phyloP scores from a whole-genome alignment of 1,140 invertebrate species.

The Pseudobourletiella spinata region DNA sequence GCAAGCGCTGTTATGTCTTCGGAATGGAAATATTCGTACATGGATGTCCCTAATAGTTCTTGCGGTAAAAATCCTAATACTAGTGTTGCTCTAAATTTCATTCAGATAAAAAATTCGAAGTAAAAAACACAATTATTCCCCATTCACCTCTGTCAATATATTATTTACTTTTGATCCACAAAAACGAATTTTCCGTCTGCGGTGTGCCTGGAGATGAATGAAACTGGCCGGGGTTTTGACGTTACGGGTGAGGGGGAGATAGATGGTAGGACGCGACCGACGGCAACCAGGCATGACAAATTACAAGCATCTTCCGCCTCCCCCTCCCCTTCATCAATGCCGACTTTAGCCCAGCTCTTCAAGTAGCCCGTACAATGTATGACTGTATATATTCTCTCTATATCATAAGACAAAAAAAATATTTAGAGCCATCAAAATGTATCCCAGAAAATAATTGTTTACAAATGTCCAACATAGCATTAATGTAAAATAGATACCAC shows the following conservation, averaged over 20 bases:
- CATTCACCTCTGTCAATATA: too few species aligned
- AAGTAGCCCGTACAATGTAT: constrained; percentile 85
- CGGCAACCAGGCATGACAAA: constrained; percentile 74
- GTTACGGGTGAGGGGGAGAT: constrained; percentile 40
- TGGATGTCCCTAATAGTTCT: constrained; percentile 80
- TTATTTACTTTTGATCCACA: constrained; percentile 63
- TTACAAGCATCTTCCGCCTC: constrained; percentile 56
- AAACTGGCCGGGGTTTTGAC: constrained; percentile 47
- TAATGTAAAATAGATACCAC: too few species aligned
- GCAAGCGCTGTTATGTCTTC: constrained; percentile 72
- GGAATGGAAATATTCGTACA: constrained; percentile 86
- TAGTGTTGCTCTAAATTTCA: constrained; percentile 66
- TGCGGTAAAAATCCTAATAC: constrained; percentile 84
- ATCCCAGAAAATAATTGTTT: too few species aligned
- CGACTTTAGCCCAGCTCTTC: constrained; percentile 80
- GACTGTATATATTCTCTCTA: constrained; percentile 66
- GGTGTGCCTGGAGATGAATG: constrained; percentile 56
- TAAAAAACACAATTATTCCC: too few species aligned
- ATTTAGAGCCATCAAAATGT: too few species aligned
- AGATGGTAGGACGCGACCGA: constrained; percentile 58
- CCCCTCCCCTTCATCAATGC: constrained; percentile 51
- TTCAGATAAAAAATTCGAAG: too few species aligned
- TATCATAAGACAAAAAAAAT: too few species aligned
- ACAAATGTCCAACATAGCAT: too few species aligned
- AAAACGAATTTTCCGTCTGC: constrained; percentile 55